Evolutionary conservation across 1,140 invertebrate genomes (phyloP).

Genomic region (Drosophila nikananu): DNA sequence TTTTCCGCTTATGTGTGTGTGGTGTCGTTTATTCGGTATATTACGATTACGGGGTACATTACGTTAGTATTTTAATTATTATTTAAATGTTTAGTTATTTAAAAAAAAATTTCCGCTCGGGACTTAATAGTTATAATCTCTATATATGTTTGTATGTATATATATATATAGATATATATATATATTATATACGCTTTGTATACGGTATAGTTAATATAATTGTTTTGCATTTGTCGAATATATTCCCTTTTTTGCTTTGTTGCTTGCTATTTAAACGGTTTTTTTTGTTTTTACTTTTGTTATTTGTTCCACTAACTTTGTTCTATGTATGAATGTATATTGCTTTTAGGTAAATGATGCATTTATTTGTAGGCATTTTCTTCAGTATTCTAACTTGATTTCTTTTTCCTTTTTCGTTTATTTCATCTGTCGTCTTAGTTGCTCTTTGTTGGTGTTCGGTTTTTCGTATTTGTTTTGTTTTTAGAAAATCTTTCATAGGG

Average conservation of each 20-base stretch:
- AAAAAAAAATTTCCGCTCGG: constrained; percentile 64
- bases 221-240: constrained; percentile 53
- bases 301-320: constrained; percentile 64
- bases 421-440: constrained; percentile 23
- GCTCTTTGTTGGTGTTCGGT: constrained; percentile 29
- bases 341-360: constrained; percentile 58
- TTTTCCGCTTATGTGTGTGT: constrained; percentile 51
- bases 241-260: constrained; percentile 45
- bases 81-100: constrained; percentile 55
- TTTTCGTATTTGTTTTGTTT: not conserved
- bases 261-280: constrained; percentile 42
- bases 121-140: constrained; percentile 40
- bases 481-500: constrained; percentile 76
- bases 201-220: constrained; percentile 68
- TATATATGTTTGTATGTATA: constrained; percentile 46
- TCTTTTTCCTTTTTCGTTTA: constrained; percentile 16
- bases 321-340: constrained; percentile 62
- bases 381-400: constrained; percentile 31
- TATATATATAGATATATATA: constrained; percentile 62
- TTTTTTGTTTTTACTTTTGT: constrained; percentile 19
- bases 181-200: constrained; percentile 68
- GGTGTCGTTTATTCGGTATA: constrained; percentile 56
- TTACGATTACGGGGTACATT: constrained; percentile 34
- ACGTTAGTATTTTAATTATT: constrained; percentile 29
- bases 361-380: constrained; percentile 50